Conservation (phyloP, 1,140 invertebrate genomes). For the Brachionus paranguensis region DNA sequence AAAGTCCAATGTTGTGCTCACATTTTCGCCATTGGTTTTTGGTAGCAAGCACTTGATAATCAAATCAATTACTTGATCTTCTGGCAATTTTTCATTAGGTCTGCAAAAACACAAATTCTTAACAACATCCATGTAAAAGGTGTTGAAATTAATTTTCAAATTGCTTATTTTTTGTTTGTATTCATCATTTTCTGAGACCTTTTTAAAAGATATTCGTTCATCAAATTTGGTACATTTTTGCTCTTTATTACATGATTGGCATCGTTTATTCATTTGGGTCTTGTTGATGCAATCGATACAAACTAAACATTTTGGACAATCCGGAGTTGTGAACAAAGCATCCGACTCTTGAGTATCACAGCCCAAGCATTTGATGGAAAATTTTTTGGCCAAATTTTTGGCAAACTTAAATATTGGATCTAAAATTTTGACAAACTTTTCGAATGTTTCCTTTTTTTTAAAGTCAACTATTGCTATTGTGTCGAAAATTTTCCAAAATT, state of each 20-base stretch:
- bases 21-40: neutral
- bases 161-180: neutral
- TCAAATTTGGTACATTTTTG: neutral
- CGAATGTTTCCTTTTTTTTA: neutral
- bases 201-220: neutral
- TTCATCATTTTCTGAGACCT: neutral
- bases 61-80: neutral
- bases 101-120: conserved; percentile 12
- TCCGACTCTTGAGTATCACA: neutral
- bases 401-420: neutral
- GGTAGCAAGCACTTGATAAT: neutral
- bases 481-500: neutral
- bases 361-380: neutral
- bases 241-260: neutral
- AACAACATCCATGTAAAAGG: neutral
- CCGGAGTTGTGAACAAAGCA: neutral
- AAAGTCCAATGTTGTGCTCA: neutral
- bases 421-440: neutral
- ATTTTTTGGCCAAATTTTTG: neutral
- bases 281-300: neutral
- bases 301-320: neutral
- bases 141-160: neutral
- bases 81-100: neutral
- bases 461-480: neutral
- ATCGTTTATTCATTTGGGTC: neutral